Evolutionary conservation across 2,888 invertebrate genomes (phyloP).

Genomic region (Hydropsyche betteni): DNA sequence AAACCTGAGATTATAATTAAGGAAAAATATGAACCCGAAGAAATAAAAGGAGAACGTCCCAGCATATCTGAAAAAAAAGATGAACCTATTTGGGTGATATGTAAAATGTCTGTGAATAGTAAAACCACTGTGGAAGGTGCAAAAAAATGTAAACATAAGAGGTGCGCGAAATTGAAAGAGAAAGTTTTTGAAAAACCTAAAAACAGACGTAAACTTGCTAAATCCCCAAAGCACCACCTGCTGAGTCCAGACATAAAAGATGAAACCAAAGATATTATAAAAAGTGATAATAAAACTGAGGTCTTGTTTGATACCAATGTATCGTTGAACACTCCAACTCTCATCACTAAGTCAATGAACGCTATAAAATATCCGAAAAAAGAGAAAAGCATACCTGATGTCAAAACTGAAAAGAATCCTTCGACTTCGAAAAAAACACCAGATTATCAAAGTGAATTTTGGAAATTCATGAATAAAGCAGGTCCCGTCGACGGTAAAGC

Average conservation of each 20-base stretch:
- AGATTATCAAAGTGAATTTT: constrained; percentile 47
- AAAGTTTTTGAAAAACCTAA: constrained; percentile 19
- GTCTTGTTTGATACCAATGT: neutral
- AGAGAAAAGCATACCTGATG: neutral
- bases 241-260: neutral
- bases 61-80: neutral
- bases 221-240: neutral
- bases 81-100: constrained; percentile 40
- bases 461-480: constrained; percentile 43
- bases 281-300: neutral
- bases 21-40: too few relatives aligned
- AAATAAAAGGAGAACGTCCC: too few relatives aligned
- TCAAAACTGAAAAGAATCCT: neutral
- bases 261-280: too few relatives aligned
- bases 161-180: constrained; percentile 16
- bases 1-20: neutral
- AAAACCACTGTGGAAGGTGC: constrained; percentile 1
- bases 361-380: constrained; percentile 48
- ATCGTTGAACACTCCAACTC: constrained; percentile 1
- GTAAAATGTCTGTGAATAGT: constrained; percentile 11
- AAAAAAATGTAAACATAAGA: constrained; percentile 27
- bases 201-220: neutral
- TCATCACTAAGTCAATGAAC: constrained; percentile 37
- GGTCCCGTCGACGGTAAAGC: neutral
- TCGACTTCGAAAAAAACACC: constrained; percentile 11